Conservation (phyloP, 2,888 invertebrate species). For the Drosophila macrospina region DNA sequence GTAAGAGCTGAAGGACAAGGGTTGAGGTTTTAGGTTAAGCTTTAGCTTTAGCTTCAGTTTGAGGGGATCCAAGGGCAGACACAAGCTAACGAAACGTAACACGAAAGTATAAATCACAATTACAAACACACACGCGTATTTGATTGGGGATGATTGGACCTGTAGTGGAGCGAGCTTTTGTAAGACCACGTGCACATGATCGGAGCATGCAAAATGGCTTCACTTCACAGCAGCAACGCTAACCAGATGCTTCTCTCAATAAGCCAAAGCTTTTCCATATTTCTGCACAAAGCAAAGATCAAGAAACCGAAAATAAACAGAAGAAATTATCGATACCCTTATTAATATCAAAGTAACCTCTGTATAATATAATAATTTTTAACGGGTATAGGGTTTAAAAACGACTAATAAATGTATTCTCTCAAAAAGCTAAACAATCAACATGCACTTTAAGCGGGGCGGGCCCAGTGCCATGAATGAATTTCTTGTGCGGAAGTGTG, state of each 20-base stretch:
- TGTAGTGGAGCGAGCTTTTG: slow-evolving; percentile 33
- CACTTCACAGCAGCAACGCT: slow-evolving; percentile 1
- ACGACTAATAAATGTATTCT: slow-evolving; percentile 1
- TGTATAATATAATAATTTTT: background rate
- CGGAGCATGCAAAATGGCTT: slow-evolving; percentile 40
- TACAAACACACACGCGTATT: slow-evolving; percentile 18
- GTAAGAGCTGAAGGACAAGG: slow-evolving; percentile 63
- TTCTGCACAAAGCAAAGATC: slow-evolving; percentile 25
- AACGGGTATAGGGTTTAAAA: background rate
- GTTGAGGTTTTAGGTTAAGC: slow-evolving; percentile 67
- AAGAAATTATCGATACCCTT: background rate
- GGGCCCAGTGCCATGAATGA: slow-evolving; percentile 66
- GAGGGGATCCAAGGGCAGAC: slow-evolving; percentile 17
- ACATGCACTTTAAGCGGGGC: slow-evolving; percentile 24
- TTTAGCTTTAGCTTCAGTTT: slow-evolving; percentile 28
- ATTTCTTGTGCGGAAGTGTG: slow-evolving; percentile 66
- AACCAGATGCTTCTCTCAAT: background rate
- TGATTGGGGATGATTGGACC: slow-evolving; percentile 53
- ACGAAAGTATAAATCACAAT: slow-evolving; percentile 53
- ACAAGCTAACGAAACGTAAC: slow-evolving; percentile 44
- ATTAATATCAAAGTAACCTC: too few relatives aligned
- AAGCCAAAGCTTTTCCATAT: slow-evolving; percentile 8
- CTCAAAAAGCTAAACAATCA: slow-evolving; percentile 11
- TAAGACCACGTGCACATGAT: slow-evolving; percentile 23
- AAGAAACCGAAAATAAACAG: slow-evolving; percentile 23